These are phyloP conservation scores for Clarias fuscus DNA, from an alignment of 2,797 vertebrate genomes.

Conservation along the genomic window DNA sequence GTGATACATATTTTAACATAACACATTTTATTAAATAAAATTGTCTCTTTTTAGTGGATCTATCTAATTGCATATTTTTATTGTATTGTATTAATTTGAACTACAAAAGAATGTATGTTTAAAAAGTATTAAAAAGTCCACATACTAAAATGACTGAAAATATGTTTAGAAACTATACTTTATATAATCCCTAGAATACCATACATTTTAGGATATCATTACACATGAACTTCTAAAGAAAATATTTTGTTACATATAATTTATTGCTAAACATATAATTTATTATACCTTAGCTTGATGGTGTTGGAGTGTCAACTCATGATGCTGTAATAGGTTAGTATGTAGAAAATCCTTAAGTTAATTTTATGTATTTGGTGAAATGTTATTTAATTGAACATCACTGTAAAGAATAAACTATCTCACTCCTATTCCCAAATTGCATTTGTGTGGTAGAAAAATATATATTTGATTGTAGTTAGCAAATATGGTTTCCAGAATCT, in stretches of 20 bases:
- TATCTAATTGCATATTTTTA: background rate
- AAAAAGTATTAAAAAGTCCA: background rate
- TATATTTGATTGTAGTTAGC: background rate
- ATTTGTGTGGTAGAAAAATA: background rate
- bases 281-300: conserved; percentile 29
- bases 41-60: background rate
- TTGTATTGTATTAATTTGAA: conserved; percentile 23
- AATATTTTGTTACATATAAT: background rate
- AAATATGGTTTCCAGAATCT: background rate
- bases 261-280: conserved; percentile 46
- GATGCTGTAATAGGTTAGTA: conserved; percentile 49
- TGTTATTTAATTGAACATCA: conserved; percentile 72
- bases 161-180: conserved; percentile 10
- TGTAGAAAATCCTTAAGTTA: conserved; percentile 61
- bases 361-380: conserved; percentile 66
- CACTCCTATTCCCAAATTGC: conserved; percentile 44
- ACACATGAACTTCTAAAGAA: background rate
- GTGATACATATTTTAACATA: background rate
- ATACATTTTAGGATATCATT: conserved; percentile 7
- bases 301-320: conserved; percentile 28
- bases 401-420: conserved; percentile 72
- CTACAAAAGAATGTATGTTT: background rate
- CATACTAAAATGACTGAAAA: conserved; percentile 13
- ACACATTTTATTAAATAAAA: background rate
- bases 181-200: conserved; percentile 38